Evolutionary conservation across 1,140 invertebrate species (phyloP).

Genomic region (Orchestia grillus): DNA sequence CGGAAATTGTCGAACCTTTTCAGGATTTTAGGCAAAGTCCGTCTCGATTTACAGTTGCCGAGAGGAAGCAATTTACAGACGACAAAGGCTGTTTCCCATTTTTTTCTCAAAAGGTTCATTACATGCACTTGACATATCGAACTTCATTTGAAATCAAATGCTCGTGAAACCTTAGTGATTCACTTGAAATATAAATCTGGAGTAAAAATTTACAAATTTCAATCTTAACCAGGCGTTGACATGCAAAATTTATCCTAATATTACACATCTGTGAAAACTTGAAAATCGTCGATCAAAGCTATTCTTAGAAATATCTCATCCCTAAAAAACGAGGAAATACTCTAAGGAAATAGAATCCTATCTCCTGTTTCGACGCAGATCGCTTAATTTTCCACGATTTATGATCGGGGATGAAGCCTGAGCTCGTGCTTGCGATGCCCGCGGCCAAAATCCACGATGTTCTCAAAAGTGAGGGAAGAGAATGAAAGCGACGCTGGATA

Average conservation of each 20-base stretch:
- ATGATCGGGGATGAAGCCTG: not conserved
- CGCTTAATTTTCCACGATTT: not conserved
- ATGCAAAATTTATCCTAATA: not conserved
- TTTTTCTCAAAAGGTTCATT: not conserved
- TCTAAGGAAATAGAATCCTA: not conserved
- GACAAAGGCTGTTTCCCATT: not conserved
- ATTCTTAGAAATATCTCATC: not conserved
- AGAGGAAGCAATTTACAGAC: not conserved
- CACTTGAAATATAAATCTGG: not conserved
- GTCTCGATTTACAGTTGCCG: not conserved
- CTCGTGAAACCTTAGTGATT: not conserved
- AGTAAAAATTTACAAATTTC: not conserved
- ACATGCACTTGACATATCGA: not conserved
- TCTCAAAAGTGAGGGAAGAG: not conserved
- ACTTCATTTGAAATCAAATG: not conserved
- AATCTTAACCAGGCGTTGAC: not conserved
- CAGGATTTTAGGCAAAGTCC: not conserved
- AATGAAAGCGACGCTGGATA: conserved; percentile 8
- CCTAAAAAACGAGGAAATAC: not conserved
- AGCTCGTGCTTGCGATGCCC: not conserved
- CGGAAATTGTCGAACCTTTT: not conserved
- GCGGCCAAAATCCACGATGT: not conserved
- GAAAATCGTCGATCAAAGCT: not conserved
- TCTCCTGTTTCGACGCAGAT: not conserved
- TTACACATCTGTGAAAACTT: not conserved